A percentile compares a stretch with the other conserved stretches of the same genome.
Evolutionary conservation across 2,888 invertebrate species (phyloP).

Genomic region (Bruchidius siliquastri): DNA sequence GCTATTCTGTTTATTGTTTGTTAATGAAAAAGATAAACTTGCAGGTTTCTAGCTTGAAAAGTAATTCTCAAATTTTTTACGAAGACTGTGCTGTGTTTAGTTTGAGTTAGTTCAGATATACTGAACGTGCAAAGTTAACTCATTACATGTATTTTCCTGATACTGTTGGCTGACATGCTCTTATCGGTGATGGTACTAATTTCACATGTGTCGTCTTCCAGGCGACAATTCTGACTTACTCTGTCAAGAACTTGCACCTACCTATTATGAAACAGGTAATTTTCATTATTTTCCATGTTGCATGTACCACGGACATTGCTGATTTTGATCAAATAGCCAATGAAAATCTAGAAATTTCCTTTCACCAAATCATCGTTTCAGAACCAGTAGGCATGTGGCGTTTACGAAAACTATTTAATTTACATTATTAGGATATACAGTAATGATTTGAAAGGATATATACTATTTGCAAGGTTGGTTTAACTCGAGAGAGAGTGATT

Average conservation of each 20-base stretch:
- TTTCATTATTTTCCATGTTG: background rate
- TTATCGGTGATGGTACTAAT: conserved; percentile 14
- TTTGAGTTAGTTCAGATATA: too few relatives aligned
- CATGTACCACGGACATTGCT: background rate
- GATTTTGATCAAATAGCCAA: background rate
- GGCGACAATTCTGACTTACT: conserved; percentile 56
- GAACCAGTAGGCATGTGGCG: background rate
- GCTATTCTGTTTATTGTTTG: too few relatives aligned
- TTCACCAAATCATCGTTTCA: background rate
- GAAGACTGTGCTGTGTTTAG: too few relatives aligned
- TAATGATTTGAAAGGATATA: too few relatives aligned
- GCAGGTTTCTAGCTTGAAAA: too few relatives aligned
- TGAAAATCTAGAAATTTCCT: background rate
- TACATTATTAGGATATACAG: background rate
- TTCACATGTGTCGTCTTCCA: conserved; percentile 35
- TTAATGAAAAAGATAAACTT: too few relatives aligned
- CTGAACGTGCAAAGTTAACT: too few relatives aligned
- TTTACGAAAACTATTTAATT: background rate
- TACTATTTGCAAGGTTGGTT: too few relatives aligned
- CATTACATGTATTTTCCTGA: too few relatives aligned
- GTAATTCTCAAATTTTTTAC: too few relatives aligned
- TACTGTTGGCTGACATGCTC: background rate
- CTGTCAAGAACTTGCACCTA: conserved; percentile 52
- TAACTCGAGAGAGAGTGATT: too few relatives aligned
- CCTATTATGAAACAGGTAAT: conserved; percentile 36